Evolutionary conservation across 2,888 invertebrate genomes (phyloP).

Genomic region (Rhimphoctona megacephalus): DNA sequence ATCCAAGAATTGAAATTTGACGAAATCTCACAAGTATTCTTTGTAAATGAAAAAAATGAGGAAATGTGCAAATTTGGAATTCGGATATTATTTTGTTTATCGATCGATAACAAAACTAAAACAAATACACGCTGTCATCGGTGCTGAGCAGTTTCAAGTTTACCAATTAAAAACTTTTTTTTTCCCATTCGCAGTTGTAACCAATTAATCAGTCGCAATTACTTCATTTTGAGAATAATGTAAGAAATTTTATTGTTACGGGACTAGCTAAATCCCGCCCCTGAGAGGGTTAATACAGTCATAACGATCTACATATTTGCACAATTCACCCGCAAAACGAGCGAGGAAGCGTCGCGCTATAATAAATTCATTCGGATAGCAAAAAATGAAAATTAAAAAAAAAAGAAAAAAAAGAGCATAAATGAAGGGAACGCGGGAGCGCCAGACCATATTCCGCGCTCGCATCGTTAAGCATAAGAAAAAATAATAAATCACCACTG

Average conservation of each 20-base stretch:
- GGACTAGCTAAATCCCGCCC: background rate
- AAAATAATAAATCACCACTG: constrained; percentile 82
- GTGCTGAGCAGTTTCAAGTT: background rate
- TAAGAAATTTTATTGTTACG: background rate
- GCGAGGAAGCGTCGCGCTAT: constrained; percentile 14
- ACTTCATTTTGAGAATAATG: background rate
- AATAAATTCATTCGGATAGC: constrained; percentile 60
- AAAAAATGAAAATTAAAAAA: constrained; percentile 43
- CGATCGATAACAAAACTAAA: background rate
- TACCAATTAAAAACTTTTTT: background rate
- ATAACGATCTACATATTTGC: constrained; percentile 37
- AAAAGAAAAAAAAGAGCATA: constrained; percentile 52
- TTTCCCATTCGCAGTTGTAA: background rate
- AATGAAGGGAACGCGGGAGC: constrained; percentile 65
- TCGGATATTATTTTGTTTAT: background rate
- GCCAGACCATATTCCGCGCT: constrained; percentile 79
- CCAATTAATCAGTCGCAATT: background rate
- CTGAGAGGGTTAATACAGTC: constrained; percentile 14
- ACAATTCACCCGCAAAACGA: constrained; percentile 47
- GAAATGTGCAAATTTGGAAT: background rate
- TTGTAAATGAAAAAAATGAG: background rate
- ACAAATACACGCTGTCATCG: background rate
- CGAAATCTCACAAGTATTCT: background rate
- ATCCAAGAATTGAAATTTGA: background rate
- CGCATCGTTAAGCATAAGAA: constrained; percentile 82